Evolutionary conservation across 2,888 invertebrate genomes (phyloP).

Genomic region (Choristoneura rosaceana): DNA sequence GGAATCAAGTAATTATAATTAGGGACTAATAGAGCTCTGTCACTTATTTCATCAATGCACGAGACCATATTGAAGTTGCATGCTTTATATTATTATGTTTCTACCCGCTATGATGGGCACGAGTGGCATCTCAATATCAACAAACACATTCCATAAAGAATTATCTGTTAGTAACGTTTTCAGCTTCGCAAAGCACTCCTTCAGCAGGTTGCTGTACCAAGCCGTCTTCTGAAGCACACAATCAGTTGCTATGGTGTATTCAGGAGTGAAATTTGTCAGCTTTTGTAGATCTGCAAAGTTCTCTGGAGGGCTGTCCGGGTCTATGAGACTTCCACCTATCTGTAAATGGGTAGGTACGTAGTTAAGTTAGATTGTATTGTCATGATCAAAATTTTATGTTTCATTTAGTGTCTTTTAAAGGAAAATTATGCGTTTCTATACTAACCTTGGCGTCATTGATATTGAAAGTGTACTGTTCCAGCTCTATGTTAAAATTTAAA

Average conservation of each 20-base stretch:
- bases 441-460: slow-evolving; percentile 68
- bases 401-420: too few species aligned
- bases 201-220: slow-evolving; percentile 63
- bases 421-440: too few species aligned
- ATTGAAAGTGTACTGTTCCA: slow-evolving; percentile 47
- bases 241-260: slow-evolving; percentile 64
- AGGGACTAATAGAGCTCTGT: too few species aligned
- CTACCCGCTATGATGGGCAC: slow-evolving; percentile 76
- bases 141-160: slow-evolving; percentile 72
- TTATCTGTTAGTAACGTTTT: slow-evolving; percentile 55
- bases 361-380: too few species aligned
- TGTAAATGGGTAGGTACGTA: slow-evolving; percentile 43
- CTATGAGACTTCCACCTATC: slow-evolving; percentile 74
- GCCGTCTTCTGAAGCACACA: slow-evolving; percentile 65
- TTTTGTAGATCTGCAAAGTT: slow-evolving; percentile 68
- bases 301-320: slow-evolving; percentile 73
- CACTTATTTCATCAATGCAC: too few species aligned
- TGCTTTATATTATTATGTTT: too few species aligned
- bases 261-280: slow-evolving; percentile 54
- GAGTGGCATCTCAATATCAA: slow-evolving; percentile 76
- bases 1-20: too few species aligned
- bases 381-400: too few species aligned
- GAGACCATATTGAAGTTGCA: too few species aligned
- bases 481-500: slow-evolving; percentile 54
- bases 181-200: slow-evolving; percentile 54